phyloP scores from a whole-genome alignment of 1,140 invertebrate species.

The Dreissena rostriformis region DNA sequence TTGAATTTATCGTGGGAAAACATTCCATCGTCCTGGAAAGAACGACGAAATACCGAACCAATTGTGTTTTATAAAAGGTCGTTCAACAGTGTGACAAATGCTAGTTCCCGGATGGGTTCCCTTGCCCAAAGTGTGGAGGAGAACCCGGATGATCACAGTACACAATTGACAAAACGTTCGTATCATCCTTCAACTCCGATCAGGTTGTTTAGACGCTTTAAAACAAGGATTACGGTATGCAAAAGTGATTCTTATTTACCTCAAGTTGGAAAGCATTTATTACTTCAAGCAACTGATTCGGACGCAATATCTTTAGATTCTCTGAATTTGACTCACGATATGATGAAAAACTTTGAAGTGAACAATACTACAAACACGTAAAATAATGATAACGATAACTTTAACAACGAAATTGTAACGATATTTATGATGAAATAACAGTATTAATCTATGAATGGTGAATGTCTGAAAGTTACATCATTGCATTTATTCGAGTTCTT shows the following conservation, averaged over 20 bases:
- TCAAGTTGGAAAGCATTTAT: constrained; percentile 33
- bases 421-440: no score
- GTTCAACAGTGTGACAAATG: constrained; percentile 29
- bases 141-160: neutral
- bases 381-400: neutral
- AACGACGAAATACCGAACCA: constrained; percentile 49
- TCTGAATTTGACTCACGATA: constrained; percentile 36
- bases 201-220: constrained; percentile 22
- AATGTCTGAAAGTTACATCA: no score
- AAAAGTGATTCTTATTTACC: constrained; percentile 54
- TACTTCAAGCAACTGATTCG: constrained; percentile 7
- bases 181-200: neutral
- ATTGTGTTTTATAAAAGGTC: constrained; percentile 37
- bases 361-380: constrained; percentile 27
- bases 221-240: constrained; percentile 43
- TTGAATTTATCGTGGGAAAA: constrained; percentile 53
- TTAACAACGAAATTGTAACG: no score
- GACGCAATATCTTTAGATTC: constrained; percentile 49
- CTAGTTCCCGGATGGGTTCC: constrained; percentile 1
- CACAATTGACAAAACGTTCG: neutral
- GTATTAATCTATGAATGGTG: no score
- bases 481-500: no score
- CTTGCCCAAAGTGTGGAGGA: neutral
- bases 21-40: constrained; percentile 50
- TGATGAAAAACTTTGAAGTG: constrained; percentile 55